Evolutionary conservation across 2,113 vertebrate genomes (phyloP), one percentile per base, ranked within the genome.

Genomic region (Romanogobio albipinnatus): DNA sequence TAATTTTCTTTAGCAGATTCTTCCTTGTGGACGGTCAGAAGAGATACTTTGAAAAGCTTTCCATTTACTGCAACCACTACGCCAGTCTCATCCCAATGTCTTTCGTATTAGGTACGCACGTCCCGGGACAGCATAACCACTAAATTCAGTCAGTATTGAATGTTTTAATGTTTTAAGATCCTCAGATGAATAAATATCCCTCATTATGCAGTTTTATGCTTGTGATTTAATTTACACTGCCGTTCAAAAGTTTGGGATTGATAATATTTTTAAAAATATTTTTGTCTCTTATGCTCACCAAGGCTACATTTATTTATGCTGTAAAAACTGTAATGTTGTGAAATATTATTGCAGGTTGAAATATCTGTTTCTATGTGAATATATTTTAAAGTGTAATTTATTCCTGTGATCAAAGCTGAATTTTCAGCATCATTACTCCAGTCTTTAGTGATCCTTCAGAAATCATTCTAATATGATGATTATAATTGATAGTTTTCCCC

Each of bases 81-180:
- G 96, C 96, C 91, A 97, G 95, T 83, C 96, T 97, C 86, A 98
- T 98, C 89, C 97, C 97, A 0, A 94, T 98, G 90, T 97, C 97
- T 43, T 98, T 98, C 47, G 97, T 98, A 14, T 91, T 98, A 19
- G 97, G 97, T 98, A 85, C 3, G 33, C 19, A 58, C 8, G 2
- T 10, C 45, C 73, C 29, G 17, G 45, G 22, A 53, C 90, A 90
- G 95, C 22, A 15, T 56, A 53, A 1, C 51, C 56, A 78, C 56
- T 66, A 5, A n/a, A n/a, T 3, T 11, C 11, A 29, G 9, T 53
- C n/a, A 39, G 2, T 75, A 39, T 39, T 39, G 39, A 39, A 39
- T 39, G 39, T 39, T 39, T 39, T 39, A 39, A 39, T 7, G 36
- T 36, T 36, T 36, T 36, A 36, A 36, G 36, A 39, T 39, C 36